Evolutionary conservation across 2,888 invertebrate genomes (phyloP).

Genomic region (Rotaria macrura): DNA sequence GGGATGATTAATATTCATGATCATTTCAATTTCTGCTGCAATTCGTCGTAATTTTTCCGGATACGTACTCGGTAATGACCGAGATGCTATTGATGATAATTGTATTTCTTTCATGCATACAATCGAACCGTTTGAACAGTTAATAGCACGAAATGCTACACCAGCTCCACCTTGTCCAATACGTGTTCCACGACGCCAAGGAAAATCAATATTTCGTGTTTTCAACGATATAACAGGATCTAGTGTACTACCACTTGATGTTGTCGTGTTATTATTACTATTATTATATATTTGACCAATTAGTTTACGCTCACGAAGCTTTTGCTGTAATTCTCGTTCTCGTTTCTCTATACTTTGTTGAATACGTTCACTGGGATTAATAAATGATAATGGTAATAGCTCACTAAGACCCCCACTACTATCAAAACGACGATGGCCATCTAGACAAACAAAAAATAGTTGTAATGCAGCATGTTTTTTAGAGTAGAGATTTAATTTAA

Average conservation of each 20-base stretch:
- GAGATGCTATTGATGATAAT: neutral
- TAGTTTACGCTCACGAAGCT: neutral
- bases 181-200: neutral
- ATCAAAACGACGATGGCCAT: neutral
- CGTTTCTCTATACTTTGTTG: neutral
- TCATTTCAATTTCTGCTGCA: conserved; percentile 14
- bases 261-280: neutral
- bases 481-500: neutral
- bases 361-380: neutral
- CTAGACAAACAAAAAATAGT: neutral
- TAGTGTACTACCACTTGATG: neutral
- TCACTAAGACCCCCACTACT: neutral
- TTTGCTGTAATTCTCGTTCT: neutral
- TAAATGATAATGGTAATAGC: neutral
- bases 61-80: conserved; percentile 7
- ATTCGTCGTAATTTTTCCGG: neutral
- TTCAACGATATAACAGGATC: neutral
- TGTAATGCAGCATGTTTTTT: too few species aligned
- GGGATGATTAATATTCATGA: conserved; percentile 9
- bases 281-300: neutral
- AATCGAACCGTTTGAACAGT: conserved; percentile 12
- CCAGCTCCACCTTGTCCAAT: conserved; percentile 19
- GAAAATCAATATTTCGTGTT: conserved; percentile 5
- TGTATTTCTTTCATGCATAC: conserved; percentile 20
- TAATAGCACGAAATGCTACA: conserved; percentile 4